Evolutionary conservation across 2,113 vertebrate genomes (phyloP).

Genomic region (Acanthisitta chloris): DNA sequence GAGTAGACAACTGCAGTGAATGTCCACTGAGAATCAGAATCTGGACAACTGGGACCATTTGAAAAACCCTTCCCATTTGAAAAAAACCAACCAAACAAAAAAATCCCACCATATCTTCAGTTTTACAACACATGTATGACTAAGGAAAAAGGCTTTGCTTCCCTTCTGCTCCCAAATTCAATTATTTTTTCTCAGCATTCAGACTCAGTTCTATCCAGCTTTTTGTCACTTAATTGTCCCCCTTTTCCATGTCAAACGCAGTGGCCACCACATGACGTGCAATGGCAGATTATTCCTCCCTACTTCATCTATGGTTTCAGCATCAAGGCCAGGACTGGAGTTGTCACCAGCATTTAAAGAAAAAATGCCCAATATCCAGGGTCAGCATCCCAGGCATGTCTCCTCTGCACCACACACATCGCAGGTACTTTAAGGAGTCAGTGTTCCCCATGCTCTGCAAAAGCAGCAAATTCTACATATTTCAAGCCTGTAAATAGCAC

Average conservation of each 20-base stretch:
- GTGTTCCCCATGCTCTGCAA: background rate
- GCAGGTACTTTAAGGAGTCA: background rate
- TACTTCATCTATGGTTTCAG: background rate
- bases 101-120: background rate
- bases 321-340: background rate
- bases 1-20: accelerated
- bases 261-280: accelerated
- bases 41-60: background rate
- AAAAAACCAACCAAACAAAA: accelerated
- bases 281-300: background rate
- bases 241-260: background rate
- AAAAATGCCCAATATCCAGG: background rate
- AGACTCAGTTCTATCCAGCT: background rate
- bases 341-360: background rate
- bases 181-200: background rate
- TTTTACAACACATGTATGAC: accelerated
- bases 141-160: background rate
- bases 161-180: background rate
- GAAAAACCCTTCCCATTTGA: background rate
- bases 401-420: background rate
- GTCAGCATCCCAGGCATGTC: accelerated
- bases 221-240: background rate
- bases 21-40: background rate
- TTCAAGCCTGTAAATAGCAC: background rate
- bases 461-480: background rate